Conservation (phyloP, 2,797 vertebrate genomes). For the Cheirogaleus major region DNA sequence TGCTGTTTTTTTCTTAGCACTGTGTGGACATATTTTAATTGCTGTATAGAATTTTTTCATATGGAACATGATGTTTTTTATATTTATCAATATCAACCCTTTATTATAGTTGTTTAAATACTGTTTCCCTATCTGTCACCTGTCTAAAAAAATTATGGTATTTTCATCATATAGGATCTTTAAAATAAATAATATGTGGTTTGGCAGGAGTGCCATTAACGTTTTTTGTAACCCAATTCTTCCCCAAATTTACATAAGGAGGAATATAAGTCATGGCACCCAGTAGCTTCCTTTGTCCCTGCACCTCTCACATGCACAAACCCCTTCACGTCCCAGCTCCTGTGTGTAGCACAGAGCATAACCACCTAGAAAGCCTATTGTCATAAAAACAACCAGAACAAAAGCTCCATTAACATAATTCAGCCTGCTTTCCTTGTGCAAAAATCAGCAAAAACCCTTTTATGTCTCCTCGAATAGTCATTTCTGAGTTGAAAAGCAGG, state of each 20-base stretch:
- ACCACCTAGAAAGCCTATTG: conserved; percentile 50
- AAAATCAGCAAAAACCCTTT: conserved; percentile 57
- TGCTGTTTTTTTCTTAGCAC: neutral
- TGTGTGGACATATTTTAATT: neutral
- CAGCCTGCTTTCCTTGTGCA: neutral
- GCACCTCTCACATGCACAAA: neutral
- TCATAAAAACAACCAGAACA: conserved; percentile 66
- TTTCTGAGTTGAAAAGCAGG: conserved; percentile 66
- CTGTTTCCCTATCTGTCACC: neutral
- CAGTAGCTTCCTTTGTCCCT: neutral
- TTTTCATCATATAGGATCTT: neutral
- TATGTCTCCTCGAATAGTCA: neutral
- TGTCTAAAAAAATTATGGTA: neutral
- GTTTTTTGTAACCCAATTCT: neutral
- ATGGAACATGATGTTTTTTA: neutral
- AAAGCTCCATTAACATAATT: conserved; percentile 67
- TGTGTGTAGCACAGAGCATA: conserved; percentile 60
- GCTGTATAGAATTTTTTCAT: neutral
- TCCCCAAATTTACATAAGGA: neutral
- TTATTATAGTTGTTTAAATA: neutral
- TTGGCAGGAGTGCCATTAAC: neutral
- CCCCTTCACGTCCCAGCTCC: neutral
- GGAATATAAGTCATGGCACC: neutral
- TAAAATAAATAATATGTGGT: neutral
- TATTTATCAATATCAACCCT: neutral